Evolutionary conservation across 64 coral and sea anemone species (phyloP).

Genomic region (Hydrozoanthus tunicans): DNA sequence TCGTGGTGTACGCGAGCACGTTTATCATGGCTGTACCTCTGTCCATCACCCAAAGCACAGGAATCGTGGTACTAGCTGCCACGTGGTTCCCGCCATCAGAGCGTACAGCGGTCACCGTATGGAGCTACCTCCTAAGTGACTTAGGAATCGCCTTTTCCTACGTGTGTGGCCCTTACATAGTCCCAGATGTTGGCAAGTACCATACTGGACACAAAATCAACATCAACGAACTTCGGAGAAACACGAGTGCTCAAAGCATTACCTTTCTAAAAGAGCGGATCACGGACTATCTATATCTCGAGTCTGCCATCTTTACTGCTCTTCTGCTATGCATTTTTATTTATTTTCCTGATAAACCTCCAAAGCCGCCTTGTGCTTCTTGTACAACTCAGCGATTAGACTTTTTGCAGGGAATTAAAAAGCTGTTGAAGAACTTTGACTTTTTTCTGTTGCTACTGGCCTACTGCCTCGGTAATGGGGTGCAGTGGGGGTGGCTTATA

Average conservation of each 20-base stretch:
- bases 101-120: slow-evolving; percentile 38
- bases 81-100: slow-evolving; percentile 50
- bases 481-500: slow-evolving; percentile 50
- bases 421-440: neutral
- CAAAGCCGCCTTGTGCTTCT: slow-evolving; percentile 27
- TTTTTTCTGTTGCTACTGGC: neutral
- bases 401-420: slow-evolving; percentile 17
- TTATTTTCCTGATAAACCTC: slow-evolving; percentile 43
- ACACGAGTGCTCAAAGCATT: slow-evolving; percentile 29
- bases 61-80: neutral
- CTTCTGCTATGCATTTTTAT: slow-evolving; percentile 41
- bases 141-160: slow-evolving; percentile 27
- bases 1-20: slow-evolving; percentile 36
- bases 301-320: neutral
- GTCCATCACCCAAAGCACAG: neutral
- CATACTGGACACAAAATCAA: slow-evolving; percentile 16
- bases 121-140: slow-evolving; percentile 23
- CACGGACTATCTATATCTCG: slow-evolving; percentile 37
- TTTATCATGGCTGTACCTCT: neutral
- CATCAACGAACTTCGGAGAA: slow-evolving; percentile 33
- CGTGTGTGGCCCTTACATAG: slow-evolving; percentile 17
- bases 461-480: slow-evolving; percentile 26
- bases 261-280: slow-evolving; percentile 29
- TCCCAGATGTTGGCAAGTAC: slow-evolving; percentile 40
- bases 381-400: slow-evolving; percentile 1